Base-by-base conservation (phyloP, 2,888 invertebrate genomes). In the Dugesia japonica region DNA sequence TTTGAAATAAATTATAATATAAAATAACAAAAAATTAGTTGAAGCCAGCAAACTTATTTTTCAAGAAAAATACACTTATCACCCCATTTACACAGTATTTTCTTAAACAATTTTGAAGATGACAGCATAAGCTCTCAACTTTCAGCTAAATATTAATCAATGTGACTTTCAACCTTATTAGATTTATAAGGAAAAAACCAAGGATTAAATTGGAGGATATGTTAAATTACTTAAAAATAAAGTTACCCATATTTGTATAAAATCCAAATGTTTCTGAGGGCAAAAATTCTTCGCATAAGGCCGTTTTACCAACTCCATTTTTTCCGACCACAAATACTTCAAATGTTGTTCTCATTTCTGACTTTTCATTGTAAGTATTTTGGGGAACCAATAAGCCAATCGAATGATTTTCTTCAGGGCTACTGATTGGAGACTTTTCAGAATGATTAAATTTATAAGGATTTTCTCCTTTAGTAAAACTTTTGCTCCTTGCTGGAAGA, bases 391-490 rank as follows among this genome's bases (percentile, higher is more conserved):
- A n/a, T n/a, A 56, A 56, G 17, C 17, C 56, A 56, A 56, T 56
- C 20, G 56, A 56, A n/a, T 56, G 56, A 56, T 56, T 56, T 56
- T 56, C 56, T 56, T 56, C 56, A n/a, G 56, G 56, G 17, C 56
- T 56, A 56, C 56, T 56, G 1, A 56, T 56, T 56, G 56, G 20
- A 7, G 56, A 56, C 17, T 56, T 56, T 13, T 56, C 56, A 20
- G 9, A 9, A 56, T 56, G 4, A 20, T 23, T 23, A 56, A 13
- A 56, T 20, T n/a, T n/a, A n/a, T 20, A 56, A n/a, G 56, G 56
- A n/a, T 56, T 56, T 56, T 56, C 56, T n/a, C 56, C 56, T 56
- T 56, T 56, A 1, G 56, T 56, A n/a, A 56, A 56, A 23, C 56
- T 56, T 23, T 56, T 56, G n/a, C 56, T 56, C 23, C 56, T 56